Percentiles rank a stretch among this genome's conserved stretches.
These are phyloP conservation scores for Hypomecis punctinalis DNA, from an alignment of 2,888 invertebrate species.

Conservation along the genomic window DNA sequence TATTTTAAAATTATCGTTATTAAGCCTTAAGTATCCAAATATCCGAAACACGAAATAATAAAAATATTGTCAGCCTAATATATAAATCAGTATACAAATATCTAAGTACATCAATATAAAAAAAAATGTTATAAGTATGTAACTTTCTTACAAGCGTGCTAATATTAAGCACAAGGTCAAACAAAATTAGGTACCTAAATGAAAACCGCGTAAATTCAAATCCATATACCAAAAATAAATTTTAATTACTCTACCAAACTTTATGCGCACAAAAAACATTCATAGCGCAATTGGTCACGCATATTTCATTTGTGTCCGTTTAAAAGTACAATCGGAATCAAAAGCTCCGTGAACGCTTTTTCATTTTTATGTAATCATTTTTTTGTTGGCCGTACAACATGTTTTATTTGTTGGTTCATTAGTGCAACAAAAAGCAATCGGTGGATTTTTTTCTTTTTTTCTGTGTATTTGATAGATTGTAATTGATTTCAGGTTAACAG, in stretches of 20 bases:
- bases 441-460: conserved; percentile 37
- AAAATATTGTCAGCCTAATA: too few species aligned
- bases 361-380: conserved; percentile 2
- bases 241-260: not conserved
- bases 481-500: conserved; percentile 41
- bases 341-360: conserved; percentile 19
- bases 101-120: too few species aligned
- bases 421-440: conserved; percentile 43
- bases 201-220: too few species aligned
- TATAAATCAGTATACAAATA: too few species aligned
- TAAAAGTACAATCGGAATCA: conserved; percentile 19
- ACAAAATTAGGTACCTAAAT: too few species aligned
- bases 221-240: not conserved
- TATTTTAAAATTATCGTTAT: too few species aligned
- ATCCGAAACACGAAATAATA: too few species aligned
- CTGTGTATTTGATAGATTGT: conserved; percentile 42
- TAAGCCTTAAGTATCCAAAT: too few species aligned
- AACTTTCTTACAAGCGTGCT: too few species aligned
- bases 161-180: too few species aligned
- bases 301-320: conserved; percentile 14
- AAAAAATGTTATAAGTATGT: too few species aligned
- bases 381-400: conserved; percentile 14
- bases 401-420: conserved; percentile 42
- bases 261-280: conserved; percentile 7
- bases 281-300: conserved; percentile 16